Evolutionary conservation across 2,113 vertebrate genomes (phyloP).

Genomic region (Felis catus): F.catus_Fca126_mat1.0 CM031421.1:50947501-50948000

Average conservation of each 20-base stretch:
- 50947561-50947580: not conserved
- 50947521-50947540: not conserved
- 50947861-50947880: conserved; percentile 1
- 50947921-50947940: not conserved
- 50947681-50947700: not conserved
- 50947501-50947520: not conserved
- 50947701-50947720: not conserved
- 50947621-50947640: not conserved
- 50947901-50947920: not conserved
- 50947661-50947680: not conserved
- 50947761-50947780: not conserved
- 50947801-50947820: not conserved
- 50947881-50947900: not conserved
- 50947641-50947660: not conserved
- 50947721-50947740: not conserved
- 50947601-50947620: not conserved
- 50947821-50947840: not conserved
- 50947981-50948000: not conserved
- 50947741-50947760: not conserved
- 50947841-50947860: not conserved
- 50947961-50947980: not conserved
- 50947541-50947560: not conserved
- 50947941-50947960: not conserved
- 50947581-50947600: not conserved
- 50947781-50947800: not conserved